These are phyloP conservation scores for Chrysomallon squamiferum DNA, from an alignment of 1,140 invertebrate species.

Conservation along the genomic window DNA sequence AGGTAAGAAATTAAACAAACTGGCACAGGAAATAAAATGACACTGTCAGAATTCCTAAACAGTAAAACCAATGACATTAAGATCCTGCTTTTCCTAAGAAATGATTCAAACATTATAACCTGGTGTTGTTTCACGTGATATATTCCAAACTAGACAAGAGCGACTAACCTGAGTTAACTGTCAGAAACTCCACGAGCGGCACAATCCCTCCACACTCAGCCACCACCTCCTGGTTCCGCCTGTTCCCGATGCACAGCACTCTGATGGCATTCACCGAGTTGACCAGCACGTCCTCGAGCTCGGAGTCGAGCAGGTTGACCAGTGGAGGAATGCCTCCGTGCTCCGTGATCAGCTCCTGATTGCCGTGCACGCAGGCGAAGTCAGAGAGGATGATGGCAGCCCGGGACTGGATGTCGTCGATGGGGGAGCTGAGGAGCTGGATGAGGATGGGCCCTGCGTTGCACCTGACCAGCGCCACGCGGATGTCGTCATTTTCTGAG, in stretches of 20 bases:
- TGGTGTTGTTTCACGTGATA: too few species aligned
- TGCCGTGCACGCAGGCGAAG: constrained; percentile 53
- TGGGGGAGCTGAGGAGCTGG: constrained; percentile 48
- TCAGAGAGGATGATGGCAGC: constrained; percentile 61
- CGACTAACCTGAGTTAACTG: constrained; percentile 57
- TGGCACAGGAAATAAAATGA: too few species aligned
- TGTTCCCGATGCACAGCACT: constrained; percentile 55
- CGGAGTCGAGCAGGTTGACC: constrained; percentile 56
- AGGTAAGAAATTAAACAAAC: too few species aligned
- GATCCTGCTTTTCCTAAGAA: too few species aligned
- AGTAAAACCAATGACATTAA: too few species aligned
- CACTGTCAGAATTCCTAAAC: too few species aligned
- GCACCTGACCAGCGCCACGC: constrained; percentile 42
- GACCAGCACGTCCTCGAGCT: constrained; percentile 61
- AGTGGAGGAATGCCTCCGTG: constrained; percentile 53
- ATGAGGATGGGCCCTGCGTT: constrained; percentile 53
- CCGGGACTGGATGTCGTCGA: constrained; percentile 61
- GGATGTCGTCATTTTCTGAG: constrained; percentile 52
- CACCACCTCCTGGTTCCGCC: constrained; percentile 53
- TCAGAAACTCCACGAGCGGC: constrained; percentile 59
- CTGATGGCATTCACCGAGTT: constrained; percentile 62
- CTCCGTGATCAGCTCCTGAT: constrained; percentile 50
- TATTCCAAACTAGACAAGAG: too few species aligned
- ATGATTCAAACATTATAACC: too few species aligned
- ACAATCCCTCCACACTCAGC: constrained; percentile 49